phyloP scores from a whole-genome alignment of 1,140 invertebrate species.

The Pentalonia nigronervosa region DNA sequence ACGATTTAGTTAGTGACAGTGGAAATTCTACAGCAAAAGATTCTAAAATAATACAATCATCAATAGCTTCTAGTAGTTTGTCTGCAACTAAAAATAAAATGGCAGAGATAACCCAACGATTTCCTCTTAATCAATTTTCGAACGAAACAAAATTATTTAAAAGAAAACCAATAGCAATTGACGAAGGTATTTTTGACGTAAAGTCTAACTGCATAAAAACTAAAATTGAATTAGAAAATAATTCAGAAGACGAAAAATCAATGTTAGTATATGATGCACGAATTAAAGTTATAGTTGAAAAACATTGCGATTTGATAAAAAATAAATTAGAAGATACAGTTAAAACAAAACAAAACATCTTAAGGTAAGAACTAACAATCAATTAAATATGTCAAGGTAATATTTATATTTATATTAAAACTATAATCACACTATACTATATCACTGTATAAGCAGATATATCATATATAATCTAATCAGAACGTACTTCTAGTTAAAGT shows the following conservation, averaged over 20 bases:
- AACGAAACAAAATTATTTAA: slow-evolving; percentile 24
- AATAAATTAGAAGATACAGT: slow-evolving; percentile 29
- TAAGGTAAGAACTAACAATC: slow-evolving; percentile 39
- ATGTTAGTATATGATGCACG: not conserved
- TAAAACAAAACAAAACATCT: slow-evolving; percentile 21
- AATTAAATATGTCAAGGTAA: not conserved
- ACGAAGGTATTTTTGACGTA: not conserved
- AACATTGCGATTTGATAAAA: not conserved
- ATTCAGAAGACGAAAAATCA: not conserved
- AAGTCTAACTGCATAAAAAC: not conserved
- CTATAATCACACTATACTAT: not conserved
- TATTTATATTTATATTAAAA: not conserved
- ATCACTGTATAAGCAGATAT: no score
- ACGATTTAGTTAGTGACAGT: slow-evolving; percentile 31
- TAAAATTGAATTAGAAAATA: not conserved
- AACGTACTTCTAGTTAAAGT: not conserved
- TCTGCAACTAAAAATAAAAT: slow-evolving; percentile 35
- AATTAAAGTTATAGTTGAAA: slow-evolving; percentile 5
- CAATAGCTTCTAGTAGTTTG: not conserved
- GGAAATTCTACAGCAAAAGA: slow-evolving; percentile 45
- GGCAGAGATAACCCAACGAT: not conserved
- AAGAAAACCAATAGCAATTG: not conserved
- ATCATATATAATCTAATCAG: not conserved
- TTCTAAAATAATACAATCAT: slow-evolving; percentile 35
- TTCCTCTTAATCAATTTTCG: not conserved